phyloP scores from a whole-genome alignment of 1,140 invertebrate genomes.

The Drosophila simulans region DNA sequence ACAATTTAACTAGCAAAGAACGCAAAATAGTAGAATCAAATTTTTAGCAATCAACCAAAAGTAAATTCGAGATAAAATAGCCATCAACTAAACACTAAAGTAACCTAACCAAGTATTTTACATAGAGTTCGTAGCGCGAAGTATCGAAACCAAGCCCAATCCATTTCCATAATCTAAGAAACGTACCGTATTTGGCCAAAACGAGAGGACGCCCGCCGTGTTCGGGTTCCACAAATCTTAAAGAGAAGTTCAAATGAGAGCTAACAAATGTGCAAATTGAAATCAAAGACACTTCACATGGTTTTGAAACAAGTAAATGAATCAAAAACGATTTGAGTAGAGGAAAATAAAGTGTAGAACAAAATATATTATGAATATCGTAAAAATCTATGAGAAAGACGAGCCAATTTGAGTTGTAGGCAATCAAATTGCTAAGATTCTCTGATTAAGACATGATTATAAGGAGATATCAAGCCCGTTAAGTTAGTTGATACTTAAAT shows the following conservation, averaged over 20 bases:
- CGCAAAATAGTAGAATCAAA: slow-evolving; percentile 56
- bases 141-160: slow-evolving; percentile 27
- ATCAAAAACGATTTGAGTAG: slow-evolving; percentile 55
- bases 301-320: slow-evolving; percentile 59
- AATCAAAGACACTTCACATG: slow-evolving; percentile 74
- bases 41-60: slow-evolving; percentile 46
- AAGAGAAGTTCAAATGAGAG: slow-evolving; percentile 29
- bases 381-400: slow-evolving; percentile 29
- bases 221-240: slow-evolving; percentile 1
- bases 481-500: background rate
- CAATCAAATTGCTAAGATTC: slow-evolving; percentile 46
- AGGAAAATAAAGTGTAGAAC: slow-evolving; percentile 57
- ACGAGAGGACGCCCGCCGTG: slow-evolving; percentile 44
- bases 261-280: slow-evolving; percentile 74
- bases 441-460: slow-evolving; percentile 14
- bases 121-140: slow-evolving; percentile 60
- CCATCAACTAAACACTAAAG: slow-evolving; percentile 46
- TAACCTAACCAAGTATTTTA: slow-evolving; percentile 73
- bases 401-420: slow-evolving; percentile 49
- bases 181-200: slow-evolving; percentile 50
- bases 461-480: slow-evolving; percentile 19
- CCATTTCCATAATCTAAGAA: slow-evolving; percentile 67
- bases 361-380: slow-evolving; percentile 71
- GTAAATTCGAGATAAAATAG: slow-evolving; percentile 53
- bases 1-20: slow-evolving; percentile 55